Percentiles rank a stretch among this genome's conserved stretches.
Conservation (phyloP, 2,113 vertebrate species). For the Hippocampus guttulatus region DNA sequence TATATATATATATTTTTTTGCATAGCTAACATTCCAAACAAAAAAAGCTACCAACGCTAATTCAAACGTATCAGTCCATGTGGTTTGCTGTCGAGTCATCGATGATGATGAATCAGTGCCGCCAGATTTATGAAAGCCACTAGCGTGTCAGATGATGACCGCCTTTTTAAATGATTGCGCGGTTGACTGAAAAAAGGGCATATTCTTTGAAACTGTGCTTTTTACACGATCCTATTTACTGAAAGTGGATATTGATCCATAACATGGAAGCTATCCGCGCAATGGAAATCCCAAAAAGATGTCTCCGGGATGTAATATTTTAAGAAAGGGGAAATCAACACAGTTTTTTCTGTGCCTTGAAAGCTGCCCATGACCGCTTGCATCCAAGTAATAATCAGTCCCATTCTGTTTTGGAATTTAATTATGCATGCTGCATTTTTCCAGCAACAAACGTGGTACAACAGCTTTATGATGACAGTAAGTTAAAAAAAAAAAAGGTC, state of each 20-base stretch:
- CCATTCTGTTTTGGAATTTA: conserved; percentile 41
- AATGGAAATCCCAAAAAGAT: conserved; percentile 27
- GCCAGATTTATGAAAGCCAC: conserved; percentile 43
- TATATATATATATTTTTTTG: conserved; percentile 48
- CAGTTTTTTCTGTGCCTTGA: conserved; percentile 27
- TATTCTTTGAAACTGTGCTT: conserved; percentile 6
- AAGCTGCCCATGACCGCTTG: conserved; percentile 54
- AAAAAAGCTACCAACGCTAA: conserved; percentile 55
- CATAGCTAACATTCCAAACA: conserved; percentile 65
- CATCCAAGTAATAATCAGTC: conserved; percentile 67
- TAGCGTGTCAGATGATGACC: conserved; percentile 21
- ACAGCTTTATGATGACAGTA: conserved; percentile 39
- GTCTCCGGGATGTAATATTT: conserved; percentile 42
- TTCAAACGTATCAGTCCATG: conserved; percentile 51
- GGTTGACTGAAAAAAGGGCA: conserved; percentile 18
- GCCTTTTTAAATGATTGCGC: conserved; percentile 22
- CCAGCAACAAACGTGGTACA: conserved; percentile 37
- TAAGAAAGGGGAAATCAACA: conserved; percentile 34
- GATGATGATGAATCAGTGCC: conserved; percentile 57
- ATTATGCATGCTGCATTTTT: conserved; percentile 52
- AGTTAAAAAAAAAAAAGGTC: conserved; percentile 36
- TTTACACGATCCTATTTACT: conserved; percentile 3
- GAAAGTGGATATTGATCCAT: conserved; percentile 8
- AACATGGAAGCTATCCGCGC: conserved; percentile 19
- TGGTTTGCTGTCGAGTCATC: conserved; percentile 51